Evolutionary conservation across 2,113 vertebrate genomes (phyloP).

Genomic region (Taxidea taxus): DNA sequence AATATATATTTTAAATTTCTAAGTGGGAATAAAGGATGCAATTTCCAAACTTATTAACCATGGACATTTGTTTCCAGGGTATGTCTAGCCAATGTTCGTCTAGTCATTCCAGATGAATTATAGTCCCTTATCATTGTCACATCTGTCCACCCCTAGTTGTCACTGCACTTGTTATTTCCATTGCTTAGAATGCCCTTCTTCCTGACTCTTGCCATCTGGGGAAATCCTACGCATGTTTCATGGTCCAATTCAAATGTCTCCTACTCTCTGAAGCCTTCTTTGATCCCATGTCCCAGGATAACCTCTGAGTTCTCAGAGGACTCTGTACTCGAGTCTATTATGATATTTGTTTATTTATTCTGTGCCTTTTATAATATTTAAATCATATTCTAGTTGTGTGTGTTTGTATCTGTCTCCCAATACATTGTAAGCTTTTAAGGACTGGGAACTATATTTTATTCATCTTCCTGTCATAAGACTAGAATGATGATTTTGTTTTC

Average conservation of each 20-base stretch:
- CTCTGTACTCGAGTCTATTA: neutral
- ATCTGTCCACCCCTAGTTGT: slow-evolving; percentile 51
- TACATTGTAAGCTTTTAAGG: neutral
- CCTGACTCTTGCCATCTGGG: slow-evolving; percentile 52
- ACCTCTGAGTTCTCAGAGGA: neutral
- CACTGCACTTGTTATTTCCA: slow-evolving; percentile 60
- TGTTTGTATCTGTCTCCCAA: neutral
- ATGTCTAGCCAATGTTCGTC: slow-evolving; percentile 17
- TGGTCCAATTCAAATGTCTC: slow-evolving; percentile 32
- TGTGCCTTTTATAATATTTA: neutral
- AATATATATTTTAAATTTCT: neutral
- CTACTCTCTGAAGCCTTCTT: slow-evolving; percentile 24
- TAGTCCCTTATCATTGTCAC: neutral
- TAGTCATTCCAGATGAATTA: slow-evolving; percentile 43
- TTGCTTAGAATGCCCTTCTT: slow-evolving; percentile 32
- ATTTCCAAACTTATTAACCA: neutral
- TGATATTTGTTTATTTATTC: neutral
- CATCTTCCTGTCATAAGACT: neutral
- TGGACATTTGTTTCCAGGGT: neutral
- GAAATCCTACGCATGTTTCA: slow-evolving; percentile 42
- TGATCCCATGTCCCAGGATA: neutral
- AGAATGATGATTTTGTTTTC: neutral
- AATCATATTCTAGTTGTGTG: neutral
- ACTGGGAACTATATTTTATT: neutral
- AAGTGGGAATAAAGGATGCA: neutral